Evolutionary conservation across 2,888 invertebrate genomes (phyloP).

Genomic region (Protophormia terraenovae): DNA sequence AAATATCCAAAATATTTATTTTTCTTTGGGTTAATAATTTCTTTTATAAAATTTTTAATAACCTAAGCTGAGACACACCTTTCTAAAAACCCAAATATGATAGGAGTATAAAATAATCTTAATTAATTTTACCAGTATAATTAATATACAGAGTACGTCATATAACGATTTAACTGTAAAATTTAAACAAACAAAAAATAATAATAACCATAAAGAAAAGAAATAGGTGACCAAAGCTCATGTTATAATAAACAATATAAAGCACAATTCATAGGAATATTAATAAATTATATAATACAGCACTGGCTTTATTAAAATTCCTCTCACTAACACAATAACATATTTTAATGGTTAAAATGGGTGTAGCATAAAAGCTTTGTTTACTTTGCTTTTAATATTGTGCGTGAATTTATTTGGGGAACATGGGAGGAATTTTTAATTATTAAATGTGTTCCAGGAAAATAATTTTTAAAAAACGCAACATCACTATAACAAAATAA

Average conservation of each 20-base stretch:
- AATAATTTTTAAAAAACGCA: neutral
- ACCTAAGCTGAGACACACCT: neutral
- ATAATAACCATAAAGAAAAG: neutral
- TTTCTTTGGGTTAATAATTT: too few relatives aligned
- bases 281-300: neutral
- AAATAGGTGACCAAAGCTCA: neutral
- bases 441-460: neutral
- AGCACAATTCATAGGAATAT: neutral
- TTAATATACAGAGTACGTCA: slow-evolving; percentile 10
- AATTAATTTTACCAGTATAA: neutral
- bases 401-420: neutral
- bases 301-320: slow-evolving; percentile 1
- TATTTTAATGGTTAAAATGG: slow-evolving; percentile 8
- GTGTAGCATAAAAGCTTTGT: neutral
- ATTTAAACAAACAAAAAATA: neutral
- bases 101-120: neutral
- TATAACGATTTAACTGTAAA: neutral
- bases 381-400: neutral
- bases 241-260: neutral
- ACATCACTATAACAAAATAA: neutral
- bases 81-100: neutral
- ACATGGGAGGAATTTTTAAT: neutral
- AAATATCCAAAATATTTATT: too few relatives aligned
- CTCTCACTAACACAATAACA: neutral
- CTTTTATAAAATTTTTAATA: neutral